Conservation (phyloP, 92 coral and sea anemone species). For the Umimayanthus chanpuru region DNA sequence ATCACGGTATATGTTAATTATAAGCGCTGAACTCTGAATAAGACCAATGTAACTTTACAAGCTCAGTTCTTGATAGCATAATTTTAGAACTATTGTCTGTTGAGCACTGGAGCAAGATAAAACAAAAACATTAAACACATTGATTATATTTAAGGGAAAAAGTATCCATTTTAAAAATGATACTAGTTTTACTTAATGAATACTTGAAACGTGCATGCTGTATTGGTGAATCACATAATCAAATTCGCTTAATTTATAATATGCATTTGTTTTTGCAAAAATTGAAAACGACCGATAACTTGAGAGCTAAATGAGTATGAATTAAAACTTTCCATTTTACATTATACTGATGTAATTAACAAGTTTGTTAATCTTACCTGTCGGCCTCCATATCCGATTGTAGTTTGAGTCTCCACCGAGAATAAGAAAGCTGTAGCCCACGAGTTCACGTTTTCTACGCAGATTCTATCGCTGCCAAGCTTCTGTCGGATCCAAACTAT, state of each 20-base stretch:
- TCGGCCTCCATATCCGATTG: slow-evolving; percentile 96
- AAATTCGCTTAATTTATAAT: neutral
- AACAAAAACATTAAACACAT: neutral
- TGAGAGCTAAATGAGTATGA: neutral
- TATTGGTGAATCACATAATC: neutral
- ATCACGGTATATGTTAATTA: too few species aligned
- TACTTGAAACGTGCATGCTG: neutral
- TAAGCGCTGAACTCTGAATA: too few species aligned
- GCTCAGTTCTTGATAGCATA: too few species aligned
- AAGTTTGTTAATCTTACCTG: slow-evolving; percentile 63
- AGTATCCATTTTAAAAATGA: neutral
- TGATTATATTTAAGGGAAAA: neutral
- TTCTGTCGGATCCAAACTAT: slow-evolving; percentile 66
- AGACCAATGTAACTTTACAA: too few species aligned
- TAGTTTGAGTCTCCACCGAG: slow-evolving; percentile 96
- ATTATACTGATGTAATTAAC: neutral
- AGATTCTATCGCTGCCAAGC: slow-evolving; percentile 52
- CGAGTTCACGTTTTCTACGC: slow-evolving; percentile 89
- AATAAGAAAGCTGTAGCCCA: slow-evolving; percentile 95
- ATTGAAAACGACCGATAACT: neutral
- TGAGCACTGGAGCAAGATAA: too few species aligned
- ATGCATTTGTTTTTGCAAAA: too few species aligned
- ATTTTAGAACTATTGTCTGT: too few species aligned
- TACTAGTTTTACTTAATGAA: neutral
- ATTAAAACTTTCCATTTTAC: neutral